phyloP scores from a whole-genome alignment of 2,113 vertebrate genomes.

The Rhizomys pruinosus region DNA sequence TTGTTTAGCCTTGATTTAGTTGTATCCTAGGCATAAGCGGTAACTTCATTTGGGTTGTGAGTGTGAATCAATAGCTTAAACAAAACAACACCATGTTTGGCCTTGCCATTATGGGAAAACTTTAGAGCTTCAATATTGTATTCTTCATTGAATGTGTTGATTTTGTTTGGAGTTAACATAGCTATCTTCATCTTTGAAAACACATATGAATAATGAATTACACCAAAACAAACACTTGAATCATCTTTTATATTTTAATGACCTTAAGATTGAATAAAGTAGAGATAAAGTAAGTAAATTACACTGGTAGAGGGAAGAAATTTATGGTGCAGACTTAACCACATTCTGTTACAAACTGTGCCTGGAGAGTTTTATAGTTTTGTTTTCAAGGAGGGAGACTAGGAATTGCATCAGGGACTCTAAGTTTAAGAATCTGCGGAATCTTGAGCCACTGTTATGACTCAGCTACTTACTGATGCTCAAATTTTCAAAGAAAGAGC shows the following conservation, averaged over 20 bases:
- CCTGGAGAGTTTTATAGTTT: slow-evolving; percentile 72
- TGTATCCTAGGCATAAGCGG: slow-evolving; percentile 81
- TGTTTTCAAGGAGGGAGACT: slow-evolving; percentile 64
- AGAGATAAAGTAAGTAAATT: slow-evolving; percentile 45
- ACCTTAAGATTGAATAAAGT: slow-evolving; percentile 43
- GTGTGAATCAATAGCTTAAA: slow-evolving; percentile 85
- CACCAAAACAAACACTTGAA: slow-evolving; percentile 40
- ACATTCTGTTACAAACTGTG: slow-evolving; percentile 71
- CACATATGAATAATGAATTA: slow-evolving; percentile 66
- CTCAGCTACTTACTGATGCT: slow-evolving; percentile 38
- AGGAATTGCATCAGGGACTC: slow-evolving; percentile 69
- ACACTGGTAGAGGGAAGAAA: slow-evolving; percentile 34
- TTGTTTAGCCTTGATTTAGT: slow-evolving; percentile 85
- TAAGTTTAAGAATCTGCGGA: slow-evolving; percentile 23
- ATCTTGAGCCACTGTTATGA: slow-evolving; percentile 52
- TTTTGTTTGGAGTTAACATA: slow-evolving; percentile 63
- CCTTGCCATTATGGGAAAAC: slow-evolving; percentile 83
- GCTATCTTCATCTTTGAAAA: slow-evolving; percentile 55
- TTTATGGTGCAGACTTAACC: slow-evolving; percentile 67
- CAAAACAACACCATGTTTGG: slow-evolving; percentile 74
- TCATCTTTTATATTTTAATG: slow-evolving; percentile 59
- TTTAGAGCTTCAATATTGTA: slow-evolving; percentile 65
- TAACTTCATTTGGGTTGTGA: slow-evolving; percentile 82
- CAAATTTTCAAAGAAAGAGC: slow-evolving; percentile 17
- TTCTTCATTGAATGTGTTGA: slow-evolving; percentile 64